Evolutionary conservation across 92 coral and sea anemone genomes (phyloP).

Genomic region (Porites evermanni): DNA sequence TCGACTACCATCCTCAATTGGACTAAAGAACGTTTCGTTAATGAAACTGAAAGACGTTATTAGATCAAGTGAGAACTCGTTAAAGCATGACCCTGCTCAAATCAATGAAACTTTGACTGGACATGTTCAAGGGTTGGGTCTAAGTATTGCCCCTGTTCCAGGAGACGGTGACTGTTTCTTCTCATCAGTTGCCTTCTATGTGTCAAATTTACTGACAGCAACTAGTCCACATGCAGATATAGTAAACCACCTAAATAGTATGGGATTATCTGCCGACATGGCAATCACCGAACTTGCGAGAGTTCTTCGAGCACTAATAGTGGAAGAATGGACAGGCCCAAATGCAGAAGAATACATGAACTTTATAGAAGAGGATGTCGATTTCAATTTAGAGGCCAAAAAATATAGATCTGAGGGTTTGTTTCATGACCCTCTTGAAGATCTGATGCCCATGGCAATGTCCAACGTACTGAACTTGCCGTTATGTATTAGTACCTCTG

Average conservation of each 20-base stretch:
- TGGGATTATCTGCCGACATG: conserved; percentile 39
- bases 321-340: conserved; percentile 40
- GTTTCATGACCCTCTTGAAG: conserved; percentile 46
- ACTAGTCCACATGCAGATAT: background rate
- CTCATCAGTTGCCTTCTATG: conserved; percentile 42
- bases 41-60: background rate
- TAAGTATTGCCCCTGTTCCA: conserved; percentile 21
- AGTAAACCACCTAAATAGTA: conserved; percentile 1
- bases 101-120: conserved; percentile 10
- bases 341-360: conserved; percentile 32
- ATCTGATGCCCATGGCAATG: conserved; percentile 59
- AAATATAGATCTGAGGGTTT: conserved; percentile 30
- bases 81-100: background rate
- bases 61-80: background rate
- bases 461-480: conserved; percentile 37
- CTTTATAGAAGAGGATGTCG: conserved; percentile 18
- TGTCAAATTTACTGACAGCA: conserved; percentile 8
- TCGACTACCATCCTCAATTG: conserved; percentile 50
- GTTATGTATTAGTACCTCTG: conserved; percentile 20
- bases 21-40: conserved; percentile 18
- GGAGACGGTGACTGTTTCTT: conserved; percentile 59
- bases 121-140: conserved; percentile 46
- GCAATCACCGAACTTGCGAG: conserved; percentile 17
- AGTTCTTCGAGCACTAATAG: conserved; percentile 30
- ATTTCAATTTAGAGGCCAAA: conserved; percentile 19